Evolutionary conservation across 2,797 vertebrate species (phyloP).

Genomic region (Tenualosa thibaudeaui): DNA sequence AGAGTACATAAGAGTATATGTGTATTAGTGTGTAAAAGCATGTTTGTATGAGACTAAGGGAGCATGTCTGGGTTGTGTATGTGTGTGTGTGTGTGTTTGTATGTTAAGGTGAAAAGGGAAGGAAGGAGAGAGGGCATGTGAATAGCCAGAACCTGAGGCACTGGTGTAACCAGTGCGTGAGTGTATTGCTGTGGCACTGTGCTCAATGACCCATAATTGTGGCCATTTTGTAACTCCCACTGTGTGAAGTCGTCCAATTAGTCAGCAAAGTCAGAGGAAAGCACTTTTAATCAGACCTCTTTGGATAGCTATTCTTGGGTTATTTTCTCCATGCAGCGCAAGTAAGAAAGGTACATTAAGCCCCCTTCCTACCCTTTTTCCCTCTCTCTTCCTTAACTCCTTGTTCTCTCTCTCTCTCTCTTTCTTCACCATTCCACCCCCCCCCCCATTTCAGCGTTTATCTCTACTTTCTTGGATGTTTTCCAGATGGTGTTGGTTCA

Average conservation of each 20-base stretch:
- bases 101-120: not conserved
- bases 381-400: not conserved
- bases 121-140: not conserved
- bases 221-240: conserved; percentile 8
- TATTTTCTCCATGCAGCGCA: not conserved
- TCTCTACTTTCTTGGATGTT: conserved; percentile 49
- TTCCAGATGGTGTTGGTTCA: not conserved
- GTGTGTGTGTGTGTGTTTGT: not conserved
- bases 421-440: not conserved
- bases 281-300: conserved; percentile 2
- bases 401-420: not conserved
- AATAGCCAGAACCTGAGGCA: not conserved
- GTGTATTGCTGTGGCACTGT: not conserved
- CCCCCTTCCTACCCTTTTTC: not conserved
- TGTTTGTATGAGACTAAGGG: not conserved
- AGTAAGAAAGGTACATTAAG: conserved; percentile 29
- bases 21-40: not conserved
- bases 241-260: conserved; percentile 17
- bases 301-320: not conserved
- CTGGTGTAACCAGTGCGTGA: too few species aligned
- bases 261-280: conserved; percentile 6
- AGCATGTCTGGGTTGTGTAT: too few species aligned
- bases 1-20: not conserved
- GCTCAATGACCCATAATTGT: conserved; percentile 2
- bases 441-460: conserved; percentile 43